Evolutionary conservation across 1,140 invertebrate species (phyloP), one percentile per base, ranked within the genome.

Genomic region (Arion vulgaris): DNA sequence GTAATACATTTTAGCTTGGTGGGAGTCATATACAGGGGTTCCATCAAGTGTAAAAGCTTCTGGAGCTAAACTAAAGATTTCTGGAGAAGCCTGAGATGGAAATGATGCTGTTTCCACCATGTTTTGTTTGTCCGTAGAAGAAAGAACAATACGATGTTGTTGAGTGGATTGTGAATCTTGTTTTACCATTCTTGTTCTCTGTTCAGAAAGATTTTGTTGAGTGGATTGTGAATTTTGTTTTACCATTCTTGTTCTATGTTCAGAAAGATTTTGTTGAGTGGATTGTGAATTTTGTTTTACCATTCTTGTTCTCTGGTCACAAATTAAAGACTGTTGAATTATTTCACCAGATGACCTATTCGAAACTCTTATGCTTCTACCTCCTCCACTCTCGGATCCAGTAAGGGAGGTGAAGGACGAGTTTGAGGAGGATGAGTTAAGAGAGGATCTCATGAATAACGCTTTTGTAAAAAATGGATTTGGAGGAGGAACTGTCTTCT

Each of bases 1-100:
- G 53, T 85, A 76, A 51, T 73, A 78, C 81, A 80, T 85, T 62
- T 80, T 82, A 34, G 81, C 81, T 23, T 62, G 28, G 0, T 17
- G 28, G 0, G 49, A 32, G 84, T 85, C 81, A 15, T 28, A 51
- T 32, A 85, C 81, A 0, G 69, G 81, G 26, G 57, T 80, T 1
- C 84, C 76, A 57, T 83, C 73, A 62, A 49, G n/a, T 32, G 66
- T 80, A 72, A 82, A 83, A 5, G 84, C 84, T 76, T 75, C 80
- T n/a, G 81, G 53, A 15, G 84, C 84, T 17, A 80, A 45, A 68
- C 49, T 38, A 68, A 85, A 83, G 19, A 80, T 75, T 19, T 85
- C 84, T 4, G 57, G 57, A 62, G 13, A 19, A 5, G 57, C 5
- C 57, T 62, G 11, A 62, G 57, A 13, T 62, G 57, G 19, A 11